Base-by-base conservation (phyloP, 2,888 invertebrate genomes). In the Melipona bicolor region DNA sequence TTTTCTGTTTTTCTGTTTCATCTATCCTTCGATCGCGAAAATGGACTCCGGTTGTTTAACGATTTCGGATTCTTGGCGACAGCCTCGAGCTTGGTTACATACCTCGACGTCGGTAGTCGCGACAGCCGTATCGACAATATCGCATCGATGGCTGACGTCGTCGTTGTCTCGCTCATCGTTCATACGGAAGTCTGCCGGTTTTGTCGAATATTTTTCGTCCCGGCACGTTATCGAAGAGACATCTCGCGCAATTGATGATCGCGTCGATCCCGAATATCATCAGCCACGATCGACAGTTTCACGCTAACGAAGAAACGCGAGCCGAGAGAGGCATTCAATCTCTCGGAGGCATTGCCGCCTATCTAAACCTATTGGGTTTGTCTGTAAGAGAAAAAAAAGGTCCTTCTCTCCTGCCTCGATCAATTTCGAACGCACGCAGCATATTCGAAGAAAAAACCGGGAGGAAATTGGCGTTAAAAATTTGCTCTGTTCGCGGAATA, bases 101-200 rank as follows among this genome's bases (percentile, higher is more conserved):
- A 73, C 61, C 56, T 52, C 69, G 32, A 64, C 73, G 69, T 78
- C 72, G 68, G 68, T 11, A 62, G 24, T 24, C 49, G 36, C 64
- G 69, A 78, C 78, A 73, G 54, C 52, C 32, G 73, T n/a, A 32
- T 62, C 50, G 71, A 73, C 73, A 59, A 50, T 73, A 64, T 78
- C 78, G 78, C 36, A 6, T 68, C 50, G 49, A 70, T 64, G 49
- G 61, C 56, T 50, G 68, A 52, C 69, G 68, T 2, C 24, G 56
- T 50, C 67, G 78, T 17, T 43, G 17, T 54, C 4, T 19, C 24
- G 24, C 43, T 43, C 43, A 32, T 59, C 1, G 19, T 27, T 52
- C 61, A n/a, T 19, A 50, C 49, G 5, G 2, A 15, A 43, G 9
- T 43, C 43, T 43, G 11, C 43, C 43, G 43, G 43, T 43, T 43